These are phyloP conservation scores for Desmodus rotundus DNA, from an alignment of 2,113 vertebrate species.

Conservation along the genomic window DNA sequence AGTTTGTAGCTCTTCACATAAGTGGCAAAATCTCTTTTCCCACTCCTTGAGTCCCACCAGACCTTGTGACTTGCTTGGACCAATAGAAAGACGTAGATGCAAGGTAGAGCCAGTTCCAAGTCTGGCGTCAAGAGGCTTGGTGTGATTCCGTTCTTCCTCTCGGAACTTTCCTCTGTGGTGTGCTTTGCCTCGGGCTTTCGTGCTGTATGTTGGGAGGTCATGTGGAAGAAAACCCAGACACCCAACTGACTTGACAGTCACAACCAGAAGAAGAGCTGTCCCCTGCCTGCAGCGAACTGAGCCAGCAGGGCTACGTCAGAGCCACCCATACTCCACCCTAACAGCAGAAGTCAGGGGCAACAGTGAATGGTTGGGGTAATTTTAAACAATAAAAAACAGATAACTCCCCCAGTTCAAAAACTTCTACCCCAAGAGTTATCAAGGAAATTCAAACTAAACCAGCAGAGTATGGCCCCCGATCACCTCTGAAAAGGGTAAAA, in stretches of 20 bases:
- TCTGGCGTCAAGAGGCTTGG: neutral
- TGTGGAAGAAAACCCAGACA: neutral
- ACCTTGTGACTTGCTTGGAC: neutral
- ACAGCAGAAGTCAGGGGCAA: fast-evolving
- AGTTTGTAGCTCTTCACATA: neutral
- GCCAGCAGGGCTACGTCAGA: neutral
- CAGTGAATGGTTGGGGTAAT: neutral
- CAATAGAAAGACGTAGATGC: neutral
- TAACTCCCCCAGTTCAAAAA: neutral
- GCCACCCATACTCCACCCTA: too few relatives aligned
- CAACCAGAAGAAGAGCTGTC: neutral
- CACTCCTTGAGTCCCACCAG: neutral
- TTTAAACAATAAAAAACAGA: neutral
- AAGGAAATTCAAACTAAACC: neutral
- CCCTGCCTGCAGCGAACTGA: neutral
- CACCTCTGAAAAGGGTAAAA: neutral
- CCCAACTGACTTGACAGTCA: neutral
- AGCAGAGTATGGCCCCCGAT: neutral
- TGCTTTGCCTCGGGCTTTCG: neutral
- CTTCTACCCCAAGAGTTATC: neutral
- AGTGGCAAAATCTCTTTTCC: neutral
- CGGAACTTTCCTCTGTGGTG: neutral
- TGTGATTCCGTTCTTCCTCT: neutral
- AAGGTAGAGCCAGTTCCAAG: neutral
- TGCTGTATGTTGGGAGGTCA: neutral